A percentile compares a stretch with the other conserved stretches of the same genome.
Evolutionary conservation across 2,888 invertebrate species (phyloP).

Genomic region (Barypeithes pellucidus): DNA sequence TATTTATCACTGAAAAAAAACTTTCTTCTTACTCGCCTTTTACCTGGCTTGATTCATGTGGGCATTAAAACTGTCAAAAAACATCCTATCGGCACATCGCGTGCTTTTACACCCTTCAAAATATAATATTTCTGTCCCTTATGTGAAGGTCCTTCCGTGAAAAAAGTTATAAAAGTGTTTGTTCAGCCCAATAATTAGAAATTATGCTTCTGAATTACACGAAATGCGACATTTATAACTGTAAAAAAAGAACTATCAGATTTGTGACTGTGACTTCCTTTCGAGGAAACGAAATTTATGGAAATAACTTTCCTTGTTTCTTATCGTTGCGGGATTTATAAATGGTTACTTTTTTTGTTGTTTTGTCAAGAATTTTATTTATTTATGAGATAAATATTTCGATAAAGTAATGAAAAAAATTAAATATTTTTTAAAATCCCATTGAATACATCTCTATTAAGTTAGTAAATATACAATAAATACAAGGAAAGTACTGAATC

Average conservation of each 20-base stretch:
- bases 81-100: constrained; percentile 58
- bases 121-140: constrained; percentile 59
- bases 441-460: too few relatives aligned
- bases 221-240: constrained; percentile 49
- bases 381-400: constrained; percentile 11
- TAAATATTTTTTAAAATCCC: neutral
- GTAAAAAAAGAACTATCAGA: constrained; percentile 26
- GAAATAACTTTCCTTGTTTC: constrained; percentile 34
- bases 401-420: neutral
- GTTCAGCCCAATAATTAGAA: constrained; percentile 51
- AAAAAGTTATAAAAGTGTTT: constrained; percentile 53
- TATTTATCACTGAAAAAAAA: constrained; percentile 42
- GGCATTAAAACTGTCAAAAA: constrained; percentile 62
- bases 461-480: too few relatives aligned
- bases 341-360: constrained; percentile 17
- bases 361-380: constrained; percentile 24
- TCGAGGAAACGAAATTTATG: constrained; percentile 36
- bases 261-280: constrained; percentile 41
- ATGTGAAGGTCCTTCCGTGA: constrained; percentile 54
- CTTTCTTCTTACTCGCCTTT: constrained; percentile 33
- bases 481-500: too few relatives aligned
- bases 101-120: constrained; percentile 54
- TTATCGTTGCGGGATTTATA: constrained; percentile 46
- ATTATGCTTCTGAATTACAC: constrained; percentile 56
- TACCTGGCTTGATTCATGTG: constrained; percentile 58